Percentiles rank a stretch among this genome's conserved stretches.
Evolutionary conservation across 2,888 invertebrate genomes (phyloP).

Genomic region (Ferrisia virgata): DNA sequence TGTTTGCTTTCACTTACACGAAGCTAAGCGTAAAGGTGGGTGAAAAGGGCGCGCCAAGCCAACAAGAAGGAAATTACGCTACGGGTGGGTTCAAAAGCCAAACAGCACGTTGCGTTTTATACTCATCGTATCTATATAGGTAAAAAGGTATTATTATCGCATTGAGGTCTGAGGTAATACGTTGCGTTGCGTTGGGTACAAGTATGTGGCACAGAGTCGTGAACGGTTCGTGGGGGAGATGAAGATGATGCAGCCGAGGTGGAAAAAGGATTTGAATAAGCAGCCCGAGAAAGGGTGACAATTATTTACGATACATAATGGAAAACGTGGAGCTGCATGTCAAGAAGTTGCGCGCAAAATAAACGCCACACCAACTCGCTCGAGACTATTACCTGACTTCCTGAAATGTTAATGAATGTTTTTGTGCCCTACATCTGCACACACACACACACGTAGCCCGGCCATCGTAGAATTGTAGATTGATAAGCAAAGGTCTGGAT

Average conservation of each 20-base stretch:
- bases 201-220: not conserved
- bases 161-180: not conserved
- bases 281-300: constrained; percentile 18
- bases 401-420: constrained; percentile 38
- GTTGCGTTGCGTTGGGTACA: not conserved
- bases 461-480: too few species aligned
- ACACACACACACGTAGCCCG: too few species aligned
- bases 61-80: constrained; percentile 2
- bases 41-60: not conserved
- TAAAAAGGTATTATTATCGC: not conserved
- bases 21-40: not conserved
- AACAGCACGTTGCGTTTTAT: not conserved
- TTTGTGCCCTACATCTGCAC: not conserved
- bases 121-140: not conserved
- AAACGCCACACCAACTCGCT: constrained; percentile 32
- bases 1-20: constrained; percentile 12
- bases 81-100: not conserved
- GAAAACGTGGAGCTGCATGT: constrained; percentile 4
- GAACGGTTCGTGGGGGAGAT: not conserved
- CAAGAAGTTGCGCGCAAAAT: constrained; percentile 15
- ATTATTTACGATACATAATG: constrained; percentile 24
- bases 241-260: not conserved
- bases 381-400: constrained; percentile 40
- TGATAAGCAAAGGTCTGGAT: not conserved
- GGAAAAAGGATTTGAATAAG: not conserved